Percentiles rank a stretch among this genome's conserved stretches.
Evolutionary conservation across 1,140 invertebrate genomes (phyloP).

Genomic region (Aphelinus certus): DNA sequence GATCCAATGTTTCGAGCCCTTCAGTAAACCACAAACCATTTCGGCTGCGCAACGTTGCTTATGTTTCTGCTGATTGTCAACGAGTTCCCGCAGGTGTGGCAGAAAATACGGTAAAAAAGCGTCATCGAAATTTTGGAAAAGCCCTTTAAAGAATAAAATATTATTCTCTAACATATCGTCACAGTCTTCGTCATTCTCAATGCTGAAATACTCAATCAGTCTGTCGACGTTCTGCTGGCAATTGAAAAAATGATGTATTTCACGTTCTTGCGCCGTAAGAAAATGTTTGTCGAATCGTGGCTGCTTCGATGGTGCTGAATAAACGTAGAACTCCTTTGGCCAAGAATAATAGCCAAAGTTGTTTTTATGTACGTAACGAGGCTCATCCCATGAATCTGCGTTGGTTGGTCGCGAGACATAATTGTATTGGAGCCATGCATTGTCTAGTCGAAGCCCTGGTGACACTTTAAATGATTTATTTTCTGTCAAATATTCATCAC

Average conservation of each 20-base stretch:
- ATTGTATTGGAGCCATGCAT: slow-evolving; percentile 80
- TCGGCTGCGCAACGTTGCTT: slow-evolving; percentile 87
- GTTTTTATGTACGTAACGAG: slow-evolving; percentile 75
- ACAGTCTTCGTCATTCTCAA: slow-evolving; percentile 88
- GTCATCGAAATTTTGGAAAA: slow-evolving; percentile 84
- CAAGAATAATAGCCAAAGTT: slow-evolving; percentile 83
- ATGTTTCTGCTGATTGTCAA: slow-evolving; percentile 77
- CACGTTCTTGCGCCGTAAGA: not conserved
- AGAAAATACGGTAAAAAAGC: slow-evolving; percentile 71
- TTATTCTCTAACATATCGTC: slow-evolving; percentile 79
- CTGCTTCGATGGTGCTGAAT: slow-evolving; percentile 73
- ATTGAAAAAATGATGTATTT: slow-evolving; percentile 72
- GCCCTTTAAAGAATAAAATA: slow-evolving; percentile 78
- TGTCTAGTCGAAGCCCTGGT: slow-evolving; percentile 73
- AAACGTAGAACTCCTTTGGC: slow-evolving; percentile 75
- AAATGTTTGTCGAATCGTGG: slow-evolving; percentile 65
- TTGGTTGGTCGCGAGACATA: slow-evolving; percentile 66
- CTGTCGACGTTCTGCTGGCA: slow-evolving; percentile 76
- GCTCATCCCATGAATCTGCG: slow-evolving; percentile 79
- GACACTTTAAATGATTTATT: slow-evolving; percentile 29
- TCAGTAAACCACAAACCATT: slow-evolving; percentile 79
- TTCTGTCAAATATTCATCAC: not conserved
- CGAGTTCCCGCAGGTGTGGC: slow-evolving; percentile 73
- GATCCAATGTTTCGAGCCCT: slow-evolving; percentile 85
- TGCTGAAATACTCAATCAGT: slow-evolving; percentile 77